Percentiles rank a stretch among this genome's conserved stretches.
Conservation (phyloP, 2,113 vertebrate species). For the Chaenogobius annularis region DNA sequence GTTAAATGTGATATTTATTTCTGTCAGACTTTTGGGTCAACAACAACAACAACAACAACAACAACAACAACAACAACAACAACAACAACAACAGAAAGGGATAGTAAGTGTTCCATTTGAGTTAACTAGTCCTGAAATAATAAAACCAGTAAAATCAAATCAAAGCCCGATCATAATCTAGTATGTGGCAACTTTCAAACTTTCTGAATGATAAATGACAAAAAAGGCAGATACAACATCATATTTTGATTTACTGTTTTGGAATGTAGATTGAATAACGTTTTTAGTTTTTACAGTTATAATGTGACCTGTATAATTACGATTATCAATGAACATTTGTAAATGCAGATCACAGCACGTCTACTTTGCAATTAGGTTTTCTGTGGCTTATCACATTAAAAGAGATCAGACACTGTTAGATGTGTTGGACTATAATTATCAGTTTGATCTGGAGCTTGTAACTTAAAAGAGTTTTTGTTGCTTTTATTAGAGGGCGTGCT, state of each 20-base stretch:
- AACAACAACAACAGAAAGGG: too few species aligned
- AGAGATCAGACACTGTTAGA: constrained; percentile 21
- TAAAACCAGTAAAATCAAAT: too few species aligned
- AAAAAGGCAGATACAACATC: too few species aligned
- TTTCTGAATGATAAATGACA: too few species aligned
- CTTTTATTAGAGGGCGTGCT: constrained; percentile 40
- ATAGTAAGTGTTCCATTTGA: too few species aligned
- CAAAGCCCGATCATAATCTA: too few species aligned
- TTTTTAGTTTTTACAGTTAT: not conserved
- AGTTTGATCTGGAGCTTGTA: not conserved
- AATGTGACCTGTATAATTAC: not conserved
- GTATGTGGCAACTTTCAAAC: too few species aligned
- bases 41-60: too few species aligned
- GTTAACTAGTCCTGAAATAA: too few species aligned
- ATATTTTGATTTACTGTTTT: too few species aligned
- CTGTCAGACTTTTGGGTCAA: not conserved
- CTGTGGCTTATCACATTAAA: constrained; percentile 83
- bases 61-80: too few species aligned
- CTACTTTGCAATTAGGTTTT: not conserved
- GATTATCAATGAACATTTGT: not conserved
- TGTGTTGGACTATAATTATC: not conserved
- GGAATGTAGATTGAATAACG: not conserved
- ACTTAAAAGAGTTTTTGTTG: constrained; percentile 22
- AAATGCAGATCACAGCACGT: not conserved
- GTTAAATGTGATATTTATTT: not conserved